These are phyloP conservation scores for Tortricodes alternella DNA, from an alignment of 2,888 invertebrate genomes.

Conservation along the genomic window DNA sequence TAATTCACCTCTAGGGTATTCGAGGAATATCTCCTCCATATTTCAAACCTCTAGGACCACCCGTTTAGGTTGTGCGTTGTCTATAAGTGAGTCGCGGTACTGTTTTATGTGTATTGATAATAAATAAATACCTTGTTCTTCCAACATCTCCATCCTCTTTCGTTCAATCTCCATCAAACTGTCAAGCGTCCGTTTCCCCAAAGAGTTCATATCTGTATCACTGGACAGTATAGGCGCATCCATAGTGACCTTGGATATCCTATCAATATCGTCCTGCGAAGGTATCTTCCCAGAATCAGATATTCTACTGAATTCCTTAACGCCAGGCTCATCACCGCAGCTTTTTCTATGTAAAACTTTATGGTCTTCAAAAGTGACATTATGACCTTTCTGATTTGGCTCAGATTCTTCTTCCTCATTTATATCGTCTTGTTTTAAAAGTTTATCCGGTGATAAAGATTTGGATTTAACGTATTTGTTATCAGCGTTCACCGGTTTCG, in stretches of 20 bases:
- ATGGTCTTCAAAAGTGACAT: slow-evolving; percentile 39
- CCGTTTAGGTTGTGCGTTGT: too few species aligned
- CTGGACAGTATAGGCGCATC: slow-evolving; percentile 90
- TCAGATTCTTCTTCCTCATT: slow-evolving; percentile 53
- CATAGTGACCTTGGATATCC: slow-evolving; percentile 93
- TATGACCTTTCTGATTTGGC: slow-evolving; percentile 38
- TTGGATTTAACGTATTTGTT: slow-evolving; percentile 76
- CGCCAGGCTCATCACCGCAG: slow-evolving; percentile 73
- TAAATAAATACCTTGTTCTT: slow-evolving; percentile 90
- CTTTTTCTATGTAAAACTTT: slow-evolving; percentile 70
- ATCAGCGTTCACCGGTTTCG: slow-evolving; percentile 57
- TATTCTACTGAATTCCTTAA: slow-evolving; percentile 62
- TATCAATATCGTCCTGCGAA: slow-evolving; percentile 93
- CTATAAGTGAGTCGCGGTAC: too few species aligned
- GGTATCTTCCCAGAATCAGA: slow-evolving; percentile 80
- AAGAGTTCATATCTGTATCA: slow-evolving; percentile 85
- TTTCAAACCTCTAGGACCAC: too few species aligned
- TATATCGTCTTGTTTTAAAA: slow-evolving; percentile 51
- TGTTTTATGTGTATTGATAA: neutral
- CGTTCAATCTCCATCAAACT: slow-evolving; percentile 95
- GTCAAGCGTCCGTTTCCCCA: slow-evolving; percentile 90
- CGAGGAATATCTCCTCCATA: too few species aligned
- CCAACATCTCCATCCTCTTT: slow-evolving; percentile 92
- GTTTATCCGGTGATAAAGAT: slow-evolving; percentile 68
- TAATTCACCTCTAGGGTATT: too few species aligned